Base-by-base conservation (phyloP, 2,888 invertebrate species). In the Lasiommata megera region DNA sequence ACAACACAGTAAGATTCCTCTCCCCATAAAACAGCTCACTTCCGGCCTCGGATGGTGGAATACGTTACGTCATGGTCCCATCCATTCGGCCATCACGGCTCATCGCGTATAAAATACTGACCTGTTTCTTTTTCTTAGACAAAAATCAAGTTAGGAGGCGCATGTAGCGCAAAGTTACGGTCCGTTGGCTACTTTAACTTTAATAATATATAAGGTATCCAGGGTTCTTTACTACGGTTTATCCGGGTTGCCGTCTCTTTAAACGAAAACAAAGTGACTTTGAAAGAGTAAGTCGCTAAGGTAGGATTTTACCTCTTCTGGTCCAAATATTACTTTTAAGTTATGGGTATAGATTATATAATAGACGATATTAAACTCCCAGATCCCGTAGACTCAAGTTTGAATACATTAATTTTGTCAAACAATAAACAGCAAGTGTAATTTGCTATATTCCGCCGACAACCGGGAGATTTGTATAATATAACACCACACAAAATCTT, bases 81-180 rank as follows among this genome's bases (percentile, higher is more conserved):
- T 31, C 46, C 16, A 16, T 48, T 23, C 48, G 23, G n/a, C 36
- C 36, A 23, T 48, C 48, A 48, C 48, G 48, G 48, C 36, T 48
- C 48, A 48, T 48, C 37, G 34, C 48, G 48, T 48, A 48, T 59
- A 47, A 53, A 57, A 55, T 37, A 60, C 43, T 44, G 46, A 44
- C 29, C 54, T 46, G 18, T 14, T 54, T 54, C 34, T 17, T 54
- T 54, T 54, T 14, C 41, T 38, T 47, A 54, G 14, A 54, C 38
- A 47, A 54, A 46, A 47, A 54, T 46, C 23, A 38, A 54, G 54
- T 54, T 54, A 46, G 23, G 29, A 38, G 28, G 44, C 36, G 44
- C 54, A 37, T 37, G 38, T 36, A 36, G 16, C 48, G 14, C 37
- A 46, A 36, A 34, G 51, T 23, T 29, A 28, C 56, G 50, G 28